These are phyloP conservation scores for Halcyon badia DNA, from an alignment of 2,797 vertebrate species.

Conservation along the genomic window DNA sequence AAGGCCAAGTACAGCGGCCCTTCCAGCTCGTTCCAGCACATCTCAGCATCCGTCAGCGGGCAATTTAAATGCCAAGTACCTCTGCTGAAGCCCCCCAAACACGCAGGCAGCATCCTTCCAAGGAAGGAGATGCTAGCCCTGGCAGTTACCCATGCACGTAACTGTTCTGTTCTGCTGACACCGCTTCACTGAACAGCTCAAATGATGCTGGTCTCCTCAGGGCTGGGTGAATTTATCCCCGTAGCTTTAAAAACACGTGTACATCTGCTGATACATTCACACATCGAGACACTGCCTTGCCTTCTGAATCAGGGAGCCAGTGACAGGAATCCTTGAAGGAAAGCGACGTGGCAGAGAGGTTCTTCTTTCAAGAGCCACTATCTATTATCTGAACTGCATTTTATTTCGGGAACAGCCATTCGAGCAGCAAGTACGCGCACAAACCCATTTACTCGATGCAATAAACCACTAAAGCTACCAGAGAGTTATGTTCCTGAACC, in stretches of 20 bases:
- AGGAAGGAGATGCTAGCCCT: not conserved
- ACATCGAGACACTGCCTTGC: too few species aligned
- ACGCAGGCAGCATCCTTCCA: not conserved
- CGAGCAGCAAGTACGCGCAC: not conserved
- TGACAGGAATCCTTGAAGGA: not conserved
- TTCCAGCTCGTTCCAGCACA: not conserved
- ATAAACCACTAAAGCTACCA: not conserved
- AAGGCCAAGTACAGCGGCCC: not conserved
- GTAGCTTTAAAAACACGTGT: not conserved
- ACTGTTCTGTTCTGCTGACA: not conserved
- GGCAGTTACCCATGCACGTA: not conserved
- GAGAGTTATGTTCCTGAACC: not conserved
- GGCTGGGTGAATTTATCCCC: too few species aligned
- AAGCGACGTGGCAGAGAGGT: not conserved
- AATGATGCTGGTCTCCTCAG: too few species aligned
- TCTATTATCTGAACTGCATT: not conserved
- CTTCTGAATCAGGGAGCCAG: not conserved
- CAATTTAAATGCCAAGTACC: not conserved
- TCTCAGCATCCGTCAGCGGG: not conserved
- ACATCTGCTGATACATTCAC: not conserved
- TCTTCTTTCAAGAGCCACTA: not conserved
- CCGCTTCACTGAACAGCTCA: too few species aligned
- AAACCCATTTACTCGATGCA: not conserved
- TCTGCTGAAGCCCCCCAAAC: rapidly evolving
- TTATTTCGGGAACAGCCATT: not conserved